phyloP scores from a whole-genome alignment of 2,888 invertebrate genomes.

The Dione juno region DNA sequence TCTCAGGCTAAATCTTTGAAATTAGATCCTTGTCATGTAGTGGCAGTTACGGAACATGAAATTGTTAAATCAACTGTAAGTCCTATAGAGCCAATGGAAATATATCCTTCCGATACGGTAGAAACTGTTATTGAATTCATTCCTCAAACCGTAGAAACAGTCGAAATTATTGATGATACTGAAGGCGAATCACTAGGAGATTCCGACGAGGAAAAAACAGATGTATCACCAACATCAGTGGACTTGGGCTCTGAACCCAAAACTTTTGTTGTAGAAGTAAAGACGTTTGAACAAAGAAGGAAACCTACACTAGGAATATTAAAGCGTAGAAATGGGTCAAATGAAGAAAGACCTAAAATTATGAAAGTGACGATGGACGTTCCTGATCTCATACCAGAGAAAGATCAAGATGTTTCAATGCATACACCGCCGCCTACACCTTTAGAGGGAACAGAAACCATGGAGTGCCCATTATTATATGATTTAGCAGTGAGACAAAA shows the following conservation, averaged over 20 bases:
- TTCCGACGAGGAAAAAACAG: constrained; percentile 48
- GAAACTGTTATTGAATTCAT: constrained; percentile 81
- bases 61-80: constrained; percentile 86
- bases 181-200: constrained; percentile 71
- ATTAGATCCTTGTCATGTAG: constrained; percentile 80
- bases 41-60: constrained; percentile 87
- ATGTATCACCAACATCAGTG: constrained; percentile 49
- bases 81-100: constrained; percentile 67
- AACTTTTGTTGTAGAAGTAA: constrained; percentile 73
- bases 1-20: constrained; percentile 44
- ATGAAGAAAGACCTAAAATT: constrained; percentile 53
- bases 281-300: constrained; percentile 68
- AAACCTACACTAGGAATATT: constrained; percentile 70
- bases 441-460: constrained; percentile 51
- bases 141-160: constrained; percentile 81
- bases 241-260: constrained; percentile 65
- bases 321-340: constrained; percentile 54
- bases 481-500: constrained; percentile 52
- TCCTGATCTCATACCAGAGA: constrained; percentile 62
- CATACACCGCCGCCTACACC: constrained; percentile 52
- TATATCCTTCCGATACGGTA: constrained; percentile 75
- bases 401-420: constrained; percentile 47
- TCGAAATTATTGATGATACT: constrained; percentile 82
- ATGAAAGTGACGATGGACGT: constrained; percentile 54
- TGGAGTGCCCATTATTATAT: constrained; percentile 53